Percentiles rank a stretch among this genome's conserved stretches.
Conservation (phyloP, 1,140 invertebrate species). For the Fopius arisanus region DNA sequence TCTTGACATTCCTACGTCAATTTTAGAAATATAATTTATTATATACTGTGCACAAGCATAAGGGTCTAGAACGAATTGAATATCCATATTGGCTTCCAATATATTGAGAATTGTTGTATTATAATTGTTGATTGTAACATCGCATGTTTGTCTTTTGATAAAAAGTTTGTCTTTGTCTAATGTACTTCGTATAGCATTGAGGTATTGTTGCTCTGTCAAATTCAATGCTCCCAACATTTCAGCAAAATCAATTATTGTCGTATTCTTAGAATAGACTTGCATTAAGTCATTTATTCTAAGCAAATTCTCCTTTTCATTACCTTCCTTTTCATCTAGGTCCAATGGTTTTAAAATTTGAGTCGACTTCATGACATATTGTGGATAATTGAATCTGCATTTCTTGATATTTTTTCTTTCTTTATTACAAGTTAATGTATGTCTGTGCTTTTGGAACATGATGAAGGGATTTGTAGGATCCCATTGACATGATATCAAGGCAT, state of each 20-base stretch:
- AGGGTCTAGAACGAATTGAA: constrained; percentile 18
- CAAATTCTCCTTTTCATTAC: not conserved
- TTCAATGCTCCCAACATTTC: constrained; percentile 12
- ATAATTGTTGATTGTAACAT: constrained; percentile 41
- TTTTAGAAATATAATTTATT: no score
- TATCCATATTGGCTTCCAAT: constrained; percentile 42
- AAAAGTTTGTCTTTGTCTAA: constrained; percentile 24
- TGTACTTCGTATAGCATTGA: constrained; percentile 15
- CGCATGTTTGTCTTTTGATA: constrained; percentile 27
- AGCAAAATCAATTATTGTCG: not conserved
- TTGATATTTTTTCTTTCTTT: constrained; percentile 21
- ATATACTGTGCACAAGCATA: not conserved
- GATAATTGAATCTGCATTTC: constrained; percentile 16
- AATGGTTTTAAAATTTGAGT: constrained; percentile 13
- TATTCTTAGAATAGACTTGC: not conserved
- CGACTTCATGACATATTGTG: not conserved
- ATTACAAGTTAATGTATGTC: constrained; percentile 15
- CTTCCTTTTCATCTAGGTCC: not conserved
- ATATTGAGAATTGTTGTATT: constrained; percentile 35
- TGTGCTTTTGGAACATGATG: constrained; percentile 7
- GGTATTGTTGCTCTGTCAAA: constrained; percentile 12
- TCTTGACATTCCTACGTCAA: no score
- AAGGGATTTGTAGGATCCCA: constrained; percentile 11
- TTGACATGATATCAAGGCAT: constrained; percentile 16
- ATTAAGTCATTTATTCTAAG: not conserved